These are phyloP conservation scores for Coptotermes formosanus DNA, from an alignment of 1,140 invertebrate genomes.

Conservation along the genomic window DNA sequence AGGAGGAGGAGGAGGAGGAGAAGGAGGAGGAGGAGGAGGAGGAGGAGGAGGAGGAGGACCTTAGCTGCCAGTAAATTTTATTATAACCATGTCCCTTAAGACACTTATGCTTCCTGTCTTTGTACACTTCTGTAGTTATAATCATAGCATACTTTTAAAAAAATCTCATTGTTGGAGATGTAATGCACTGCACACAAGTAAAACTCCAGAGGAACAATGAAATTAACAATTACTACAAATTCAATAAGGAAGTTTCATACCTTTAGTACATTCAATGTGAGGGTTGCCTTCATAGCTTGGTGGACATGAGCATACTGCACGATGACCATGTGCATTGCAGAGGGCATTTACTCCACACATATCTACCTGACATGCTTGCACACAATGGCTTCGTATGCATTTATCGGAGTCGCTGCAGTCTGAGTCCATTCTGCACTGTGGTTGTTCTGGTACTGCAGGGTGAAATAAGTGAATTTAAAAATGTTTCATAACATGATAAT, in stretches of 20 bases:
- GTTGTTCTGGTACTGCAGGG: slow-evolving; percentile 44
- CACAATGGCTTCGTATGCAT: slow-evolving; percentile 72
- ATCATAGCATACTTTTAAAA: not conserved
- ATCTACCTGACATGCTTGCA: slow-evolving; percentile 73
- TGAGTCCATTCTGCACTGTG: slow-evolving; percentile 65
- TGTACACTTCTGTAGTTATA: not conserved
- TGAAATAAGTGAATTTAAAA: too few species aligned
- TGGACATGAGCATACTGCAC: slow-evolving; percentile 74
- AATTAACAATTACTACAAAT: too few species aligned
- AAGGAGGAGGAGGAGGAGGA: too few species aligned
- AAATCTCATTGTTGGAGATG: not conserved
- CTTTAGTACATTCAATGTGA: slow-evolving; percentile 70
- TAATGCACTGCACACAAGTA: not conserved
- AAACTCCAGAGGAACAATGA: too few species aligned
- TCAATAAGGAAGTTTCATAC: slow-evolving; percentile 45
- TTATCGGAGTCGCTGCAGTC: slow-evolving; percentile 72
- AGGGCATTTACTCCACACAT: slow-evolving; percentile 82
- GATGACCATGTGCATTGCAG: slow-evolving; percentile 72
- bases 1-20: too few species aligned
- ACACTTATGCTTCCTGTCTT: too few species aligned
- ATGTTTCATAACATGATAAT: too few species aligned
- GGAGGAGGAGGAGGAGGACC: too few species aligned
- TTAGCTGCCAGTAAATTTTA: too few species aligned
- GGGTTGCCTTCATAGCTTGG: slow-evolving; percentile 78
- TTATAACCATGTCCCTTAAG: too few species aligned